Percentiles rank a stretch among this genome's conserved stretches.
phyloP scores from a whole-genome alignment of 2,113 vertebrate genomes.

The Macroglossus sobrinus region DNA sequence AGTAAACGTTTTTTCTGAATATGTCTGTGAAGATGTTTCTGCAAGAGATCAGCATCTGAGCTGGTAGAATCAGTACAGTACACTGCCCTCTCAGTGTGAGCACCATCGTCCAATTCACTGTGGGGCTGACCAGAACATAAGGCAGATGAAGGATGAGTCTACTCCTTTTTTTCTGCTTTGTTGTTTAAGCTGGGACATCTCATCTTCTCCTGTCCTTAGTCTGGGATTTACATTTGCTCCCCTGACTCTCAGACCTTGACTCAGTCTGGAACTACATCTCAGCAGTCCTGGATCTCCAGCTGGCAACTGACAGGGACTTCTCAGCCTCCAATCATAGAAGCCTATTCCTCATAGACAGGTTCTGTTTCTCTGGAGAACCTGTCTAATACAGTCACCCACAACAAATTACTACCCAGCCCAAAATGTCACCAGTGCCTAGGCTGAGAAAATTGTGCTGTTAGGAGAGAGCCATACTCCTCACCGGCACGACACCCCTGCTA shows the following conservation, averaged over 20 bases:
- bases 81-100: background rate
- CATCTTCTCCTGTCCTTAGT: background rate
- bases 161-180: background rate
- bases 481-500: accelerated
- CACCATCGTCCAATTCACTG: background rate
- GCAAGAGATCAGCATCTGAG: background rate
- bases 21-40: background rate
- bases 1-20: background rate
- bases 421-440: background rate
- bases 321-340: background rate
- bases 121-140: background rate
- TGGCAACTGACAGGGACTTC: background rate
- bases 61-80: background rate
- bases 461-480: background rate
- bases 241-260: background rate
- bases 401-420: background rate
- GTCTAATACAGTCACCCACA: background rate
- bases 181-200: background rate
- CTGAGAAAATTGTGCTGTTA: background rate
- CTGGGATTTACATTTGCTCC: background rate
- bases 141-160: background rate
- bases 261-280: background rate
- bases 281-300: background rate
- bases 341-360: background rate
- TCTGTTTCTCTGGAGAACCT: background rate